Evolutionary conservation across 1,140 invertebrate species (phyloP), one percentile per base, ranked within the genome.

Genomic region (Euglossa dilemma): DNA sequence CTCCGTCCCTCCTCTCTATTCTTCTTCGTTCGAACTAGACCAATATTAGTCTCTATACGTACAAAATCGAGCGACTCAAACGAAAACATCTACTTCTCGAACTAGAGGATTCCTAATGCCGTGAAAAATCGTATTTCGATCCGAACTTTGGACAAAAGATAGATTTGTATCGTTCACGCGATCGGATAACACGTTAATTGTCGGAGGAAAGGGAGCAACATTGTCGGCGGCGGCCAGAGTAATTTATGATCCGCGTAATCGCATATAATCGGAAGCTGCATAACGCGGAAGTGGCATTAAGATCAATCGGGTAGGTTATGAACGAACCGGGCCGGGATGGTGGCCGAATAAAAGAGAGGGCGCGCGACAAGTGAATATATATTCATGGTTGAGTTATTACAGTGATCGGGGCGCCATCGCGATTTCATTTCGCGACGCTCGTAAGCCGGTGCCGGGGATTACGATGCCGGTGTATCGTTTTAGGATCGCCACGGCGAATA

Each of bases 361-460:
- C 11, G 28, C 71, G 71, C 71, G 71, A 73, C 71, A 73, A 57
- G 47, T 66, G 74, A 64, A 23, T 54, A 54, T 52, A 43, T 54
- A 43, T 56, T 66, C 43, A 50, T 50, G n/a, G 28, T 12, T 14
- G 63, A 66, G 25, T 77, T 23, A 63, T 80, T 80, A 80, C 20
- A 61, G 47, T 61, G 45, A 72, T 80, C 77, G 56, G 50, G n/a
- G 59, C 25, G 57, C 12, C 45, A 36, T 79, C 28, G 57, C 16
- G 25, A 25, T 64, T 54, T 50, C 69, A 74, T 80, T 74, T 73
- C 70, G 70, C 6, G 56, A 72, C 78, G 70, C 50, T 54, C 47
- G 59, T 74, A 79, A 61, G 67, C 4, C 36, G 14, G 12, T 2
- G 11, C 18, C 16, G 7, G 20, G 9, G 28, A 50, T n/a, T 71